phyloP scores from a whole-genome alignment of 2,888 invertebrate species.

The Drosophila subsilvestris region DNA sequence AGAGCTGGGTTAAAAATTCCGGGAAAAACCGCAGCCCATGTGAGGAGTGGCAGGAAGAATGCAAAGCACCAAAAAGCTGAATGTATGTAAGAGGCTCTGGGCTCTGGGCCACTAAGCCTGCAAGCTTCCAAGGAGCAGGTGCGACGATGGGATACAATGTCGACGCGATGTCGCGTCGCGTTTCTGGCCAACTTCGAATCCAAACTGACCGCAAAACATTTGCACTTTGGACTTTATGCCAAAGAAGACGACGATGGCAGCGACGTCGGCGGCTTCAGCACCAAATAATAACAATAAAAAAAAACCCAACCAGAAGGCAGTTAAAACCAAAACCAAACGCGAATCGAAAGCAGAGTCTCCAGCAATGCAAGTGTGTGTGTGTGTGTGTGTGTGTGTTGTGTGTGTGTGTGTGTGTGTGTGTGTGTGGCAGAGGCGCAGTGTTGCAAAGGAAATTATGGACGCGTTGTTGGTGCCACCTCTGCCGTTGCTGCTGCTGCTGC shows the following conservation, averaged over 20 bases:
- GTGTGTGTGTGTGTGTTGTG: not conserved
- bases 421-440: constrained; percentile 56
- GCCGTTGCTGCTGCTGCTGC: constrained; percentile 11
- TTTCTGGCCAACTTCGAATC: constrained; percentile 73
- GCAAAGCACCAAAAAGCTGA: constrained; percentile 1
- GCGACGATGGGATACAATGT: constrained; percentile 26
- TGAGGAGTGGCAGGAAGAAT: constrained; percentile 5
- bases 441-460: constrained; percentile 73
- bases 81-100: not conserved
- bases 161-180: constrained; percentile 73
- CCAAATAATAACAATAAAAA: constrained; percentile 73
- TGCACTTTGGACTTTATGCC: constrained; percentile 77
- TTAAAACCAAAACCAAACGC: constrained; percentile 67
- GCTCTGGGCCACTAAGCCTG: constrained; percentile 1
- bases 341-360: constrained; percentile 47
- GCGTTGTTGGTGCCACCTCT: constrained; percentile 39
- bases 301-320: constrained; percentile 56
- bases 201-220: constrained; percentile 82
- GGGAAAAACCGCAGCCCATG: constrained; percentile 25
- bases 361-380: constrained; percentile 43
- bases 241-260: constrained; percentile 26
- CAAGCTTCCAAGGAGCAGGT: constrained; percentile 29
- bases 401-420: constrained; percentile 1
- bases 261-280: constrained; percentile 56
- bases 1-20: constrained; percentile 7